Evolutionary conservation across 2,797 vertebrate species (phyloP).

Genomic region (Gadopsis marmoratus): DNA sequence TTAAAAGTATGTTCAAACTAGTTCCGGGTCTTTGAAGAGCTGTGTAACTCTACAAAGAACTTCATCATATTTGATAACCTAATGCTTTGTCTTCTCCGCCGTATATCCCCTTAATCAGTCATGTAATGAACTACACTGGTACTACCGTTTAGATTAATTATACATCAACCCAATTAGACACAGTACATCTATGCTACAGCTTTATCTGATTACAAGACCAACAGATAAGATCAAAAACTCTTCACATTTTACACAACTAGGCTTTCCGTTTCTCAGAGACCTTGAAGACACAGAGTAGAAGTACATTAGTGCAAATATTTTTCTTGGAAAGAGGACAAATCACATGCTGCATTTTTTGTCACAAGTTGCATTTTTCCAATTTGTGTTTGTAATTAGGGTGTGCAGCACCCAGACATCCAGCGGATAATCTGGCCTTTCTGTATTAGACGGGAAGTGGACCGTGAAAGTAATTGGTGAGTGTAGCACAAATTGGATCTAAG

Average conservation of each 20-base stretch:
- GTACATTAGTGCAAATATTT: slow-evolving; percentile 74
- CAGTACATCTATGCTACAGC: slow-evolving; percentile 50
- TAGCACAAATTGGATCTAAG: slow-evolving; percentile 87
- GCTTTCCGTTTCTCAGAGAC: slow-evolving; percentile 30
- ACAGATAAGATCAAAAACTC: slow-evolving; percentile 61
- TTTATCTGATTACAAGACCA: slow-evolving; percentile 69
- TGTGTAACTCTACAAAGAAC: slow-evolving; percentile 43
- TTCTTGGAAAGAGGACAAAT: slow-evolving; percentile 62
- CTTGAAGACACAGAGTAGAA: slow-evolving; percentile 55
- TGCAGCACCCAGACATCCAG: slow-evolving; percentile 79
- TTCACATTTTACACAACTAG: slow-evolving; percentile 50
- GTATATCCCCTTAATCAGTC: slow-evolving; percentile 61
- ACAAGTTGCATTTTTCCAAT: slow-evolving; percentile 82
- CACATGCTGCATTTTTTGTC: slow-evolving; percentile 71
- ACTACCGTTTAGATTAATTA: slow-evolving; percentile 68
- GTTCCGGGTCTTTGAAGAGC: slow-evolving; percentile 25
- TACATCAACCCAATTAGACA: slow-evolving; percentile 73
- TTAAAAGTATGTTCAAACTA: slow-evolving; percentile 35
- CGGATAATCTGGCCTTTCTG: slow-evolving; percentile 86
- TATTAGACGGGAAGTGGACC: slow-evolving; percentile 84
- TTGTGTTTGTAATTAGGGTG: slow-evolving; percentile 83
- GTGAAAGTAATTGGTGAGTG: slow-evolving; percentile 87
- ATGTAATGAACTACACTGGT: slow-evolving; percentile 67
- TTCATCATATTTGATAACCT: slow-evolving; percentile 46
- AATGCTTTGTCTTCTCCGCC: slow-evolving; percentile 39